A percentile compares a stretch with the other conserved stretches of the same genome.
Conservation (phyloP, 2,888 invertebrate genomes). For the Perizoma flavofasciatum region DNA sequence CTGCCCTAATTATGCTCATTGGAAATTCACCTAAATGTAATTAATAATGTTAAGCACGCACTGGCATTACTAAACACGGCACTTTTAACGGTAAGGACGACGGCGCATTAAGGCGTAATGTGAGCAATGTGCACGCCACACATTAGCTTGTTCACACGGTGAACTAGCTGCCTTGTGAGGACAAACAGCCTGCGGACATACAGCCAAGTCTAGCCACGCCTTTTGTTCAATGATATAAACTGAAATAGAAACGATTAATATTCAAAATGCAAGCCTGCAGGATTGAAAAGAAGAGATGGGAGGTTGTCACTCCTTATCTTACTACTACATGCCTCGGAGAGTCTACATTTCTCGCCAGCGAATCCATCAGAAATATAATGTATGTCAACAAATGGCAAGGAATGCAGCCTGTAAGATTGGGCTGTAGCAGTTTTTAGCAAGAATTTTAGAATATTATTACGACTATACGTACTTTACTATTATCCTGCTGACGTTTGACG, state of each 20-base stretch:
- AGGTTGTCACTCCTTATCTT: background rate
- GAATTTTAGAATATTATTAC: too few relatives aligned
- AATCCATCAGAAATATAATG: conserved; percentile 9
- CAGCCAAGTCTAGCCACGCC: background rate
- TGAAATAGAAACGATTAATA: conserved; percentile 8
- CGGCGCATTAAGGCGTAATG: conserved; percentile 6
- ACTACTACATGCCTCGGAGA: background rate
- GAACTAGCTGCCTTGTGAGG: conserved; percentile 6
- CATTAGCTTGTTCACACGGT: conserved; percentile 16
- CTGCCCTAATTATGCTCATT: conserved; percentile 29
- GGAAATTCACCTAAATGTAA: conserved; percentile 22
- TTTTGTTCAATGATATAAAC: conserved; percentile 10
- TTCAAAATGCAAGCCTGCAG: conserved; percentile 6
- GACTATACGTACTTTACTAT: too few relatives aligned
- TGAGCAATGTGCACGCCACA: conserved; percentile 15
- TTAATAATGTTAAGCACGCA: conserved; percentile 26
- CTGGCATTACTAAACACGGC: conserved; percentile 16
- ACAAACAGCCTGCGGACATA: conserved; percentile 7
- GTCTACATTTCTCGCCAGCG: conserved; percentile 6
- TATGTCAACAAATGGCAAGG: conserved; percentile 7
- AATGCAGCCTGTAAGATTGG: background rate
- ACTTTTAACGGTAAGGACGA: conserved; percentile 2
- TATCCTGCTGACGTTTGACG: too few relatives aligned
- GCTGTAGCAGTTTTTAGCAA: too few relatives aligned
- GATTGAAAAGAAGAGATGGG: conserved; percentile 1